A percentile compares a stretch with the other conserved stretches of the same genome.
Evolutionary conservation across 2,888 invertebrate species (phyloP).

Genomic region (Nemurella pictetii): DNA sequence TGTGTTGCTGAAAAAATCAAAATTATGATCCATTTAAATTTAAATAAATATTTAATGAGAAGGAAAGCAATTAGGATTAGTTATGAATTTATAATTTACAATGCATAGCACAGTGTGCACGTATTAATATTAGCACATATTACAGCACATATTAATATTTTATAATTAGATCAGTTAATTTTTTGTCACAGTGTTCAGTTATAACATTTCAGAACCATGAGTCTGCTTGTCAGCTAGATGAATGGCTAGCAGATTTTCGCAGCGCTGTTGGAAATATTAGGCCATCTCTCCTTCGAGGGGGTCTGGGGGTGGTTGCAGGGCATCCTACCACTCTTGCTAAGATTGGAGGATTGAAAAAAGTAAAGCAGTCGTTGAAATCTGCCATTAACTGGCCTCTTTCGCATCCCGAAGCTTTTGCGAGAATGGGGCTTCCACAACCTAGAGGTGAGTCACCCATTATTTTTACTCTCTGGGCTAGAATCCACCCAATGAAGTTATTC

Average conservation of each 20-base stretch:
- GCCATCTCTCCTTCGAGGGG: constrained; percentile 55
- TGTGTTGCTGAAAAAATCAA: too few species aligned
- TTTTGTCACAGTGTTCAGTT: too few species aligned
- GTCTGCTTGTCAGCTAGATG: background rate
- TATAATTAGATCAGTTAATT: too few species aligned
- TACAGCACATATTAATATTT: too few species aligned
- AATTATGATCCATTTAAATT: too few species aligned
- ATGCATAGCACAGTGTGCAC: too few species aligned
- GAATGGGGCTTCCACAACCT: constrained; percentile 60
- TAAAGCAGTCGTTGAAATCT: constrained; percentile 58
- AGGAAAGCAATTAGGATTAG: too few species aligned
- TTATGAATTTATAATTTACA: too few species aligned
- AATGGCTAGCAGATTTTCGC: constrained; percentile 48
- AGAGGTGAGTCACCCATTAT: constrained; percentile 50
- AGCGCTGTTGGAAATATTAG: constrained; percentile 49
- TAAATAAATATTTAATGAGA: too few species aligned
- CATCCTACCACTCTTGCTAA: constrained; percentile 53
- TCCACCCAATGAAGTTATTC: too few species aligned
- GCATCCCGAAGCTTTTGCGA: constrained; percentile 57
- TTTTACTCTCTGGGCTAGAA: too few species aligned
- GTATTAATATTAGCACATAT: too few species aligned
- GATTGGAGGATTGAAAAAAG: constrained; percentile 59
- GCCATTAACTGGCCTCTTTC: constrained; percentile 62
- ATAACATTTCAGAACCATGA: background rate
- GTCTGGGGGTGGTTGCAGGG: constrained; percentile 53